Evolutionary conservation across 2,888 invertebrate species (phyloP).

Genomic region (Formica aserva): DNA sequence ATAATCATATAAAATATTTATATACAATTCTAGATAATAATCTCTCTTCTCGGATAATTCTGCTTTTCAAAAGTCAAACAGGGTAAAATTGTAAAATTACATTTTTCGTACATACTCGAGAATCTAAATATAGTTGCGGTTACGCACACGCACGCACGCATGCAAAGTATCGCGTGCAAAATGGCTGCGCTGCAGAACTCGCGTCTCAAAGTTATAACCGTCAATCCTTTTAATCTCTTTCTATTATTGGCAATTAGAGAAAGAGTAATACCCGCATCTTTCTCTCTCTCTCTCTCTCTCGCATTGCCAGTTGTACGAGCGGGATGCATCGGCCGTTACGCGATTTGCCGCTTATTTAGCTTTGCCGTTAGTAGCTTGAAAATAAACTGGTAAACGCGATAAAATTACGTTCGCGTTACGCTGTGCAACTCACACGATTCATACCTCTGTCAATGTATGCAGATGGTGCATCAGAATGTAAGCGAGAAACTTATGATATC

Average conservation of each 20-base stretch:
- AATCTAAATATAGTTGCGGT: constrained; percentile 13
- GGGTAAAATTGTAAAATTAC: constrained; percentile 10
- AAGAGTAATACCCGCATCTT: constrained; percentile 18
- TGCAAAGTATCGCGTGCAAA: constrained; percentile 58
- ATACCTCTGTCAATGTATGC: constrained; percentile 19
- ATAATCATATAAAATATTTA: not conserved
- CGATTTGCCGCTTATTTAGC: not conserved
- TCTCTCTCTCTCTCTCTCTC: not conserved
- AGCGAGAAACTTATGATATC: constrained; percentile 24
- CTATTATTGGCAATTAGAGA: constrained; percentile 29
- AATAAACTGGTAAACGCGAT: constrained; percentile 45
- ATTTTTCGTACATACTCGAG: constrained; percentile 4
- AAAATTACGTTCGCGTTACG: constrained; percentile 8
- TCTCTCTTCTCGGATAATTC: not conserved
- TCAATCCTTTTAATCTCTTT: constrained; percentile 35
- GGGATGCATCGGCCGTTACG: constrained; percentile 26
- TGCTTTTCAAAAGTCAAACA: not conserved
- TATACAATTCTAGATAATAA: not conserved
- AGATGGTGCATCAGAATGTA: not conserved
- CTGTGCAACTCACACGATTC: not conserved
- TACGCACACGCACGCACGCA: not conserved
- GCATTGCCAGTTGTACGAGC: constrained; percentile 11
- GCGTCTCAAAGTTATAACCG: constrained; percentile 25
- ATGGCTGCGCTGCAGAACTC: constrained; percentile 24
- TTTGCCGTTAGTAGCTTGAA: constrained; percentile 33